These are phyloP conservation scores for Diuraphis noxia DNA, from an alignment of 1,140 invertebrate species.

Conservation along the genomic window DNA sequence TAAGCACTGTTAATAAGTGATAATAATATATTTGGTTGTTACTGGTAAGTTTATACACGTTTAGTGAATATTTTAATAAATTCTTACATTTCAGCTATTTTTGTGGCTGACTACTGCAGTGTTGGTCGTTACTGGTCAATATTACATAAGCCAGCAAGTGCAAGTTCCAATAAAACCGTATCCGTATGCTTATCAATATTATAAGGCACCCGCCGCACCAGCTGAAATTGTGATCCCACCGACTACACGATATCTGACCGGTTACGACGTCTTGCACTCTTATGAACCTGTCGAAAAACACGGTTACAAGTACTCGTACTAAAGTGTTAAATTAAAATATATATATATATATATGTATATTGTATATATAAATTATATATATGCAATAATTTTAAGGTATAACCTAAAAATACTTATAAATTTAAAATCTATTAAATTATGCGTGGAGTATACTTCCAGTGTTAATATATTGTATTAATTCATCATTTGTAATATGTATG, in stretches of 20 bases:
- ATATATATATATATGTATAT: too few relatives aligned
- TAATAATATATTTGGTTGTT: neutral
- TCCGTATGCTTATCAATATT: conserved; percentile 41
- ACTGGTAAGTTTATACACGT: neutral
- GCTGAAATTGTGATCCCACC: conserved; percentile 55
- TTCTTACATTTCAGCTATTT: neutral
- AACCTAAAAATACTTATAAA: too few relatives aligned
- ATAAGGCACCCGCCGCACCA: neutral
- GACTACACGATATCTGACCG: conserved; percentile 59
- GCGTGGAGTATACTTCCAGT: neutral
- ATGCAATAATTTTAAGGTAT: neutral
- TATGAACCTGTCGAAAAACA: conserved; percentile 62
- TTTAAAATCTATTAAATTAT: too few relatives aligned
- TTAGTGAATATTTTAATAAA: neutral
- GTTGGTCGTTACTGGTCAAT: conserved; percentile 18
- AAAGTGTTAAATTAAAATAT: neutral
- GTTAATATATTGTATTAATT: too few relatives aligned
- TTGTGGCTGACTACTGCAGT: neutral
- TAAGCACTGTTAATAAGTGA: too few relatives aligned
- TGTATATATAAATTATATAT: too few relatives aligned
- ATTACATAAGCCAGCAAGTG: conserved; percentile 17
- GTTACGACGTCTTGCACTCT: conserved; percentile 60
- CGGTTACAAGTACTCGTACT: conserved; percentile 60
- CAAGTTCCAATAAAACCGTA: conserved; percentile 15
- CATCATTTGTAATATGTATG: too few relatives aligned